Base-by-base conservation (phyloP, 53 echinoderm and acorn worm species). In the Echinometra lucunter region DNA sequence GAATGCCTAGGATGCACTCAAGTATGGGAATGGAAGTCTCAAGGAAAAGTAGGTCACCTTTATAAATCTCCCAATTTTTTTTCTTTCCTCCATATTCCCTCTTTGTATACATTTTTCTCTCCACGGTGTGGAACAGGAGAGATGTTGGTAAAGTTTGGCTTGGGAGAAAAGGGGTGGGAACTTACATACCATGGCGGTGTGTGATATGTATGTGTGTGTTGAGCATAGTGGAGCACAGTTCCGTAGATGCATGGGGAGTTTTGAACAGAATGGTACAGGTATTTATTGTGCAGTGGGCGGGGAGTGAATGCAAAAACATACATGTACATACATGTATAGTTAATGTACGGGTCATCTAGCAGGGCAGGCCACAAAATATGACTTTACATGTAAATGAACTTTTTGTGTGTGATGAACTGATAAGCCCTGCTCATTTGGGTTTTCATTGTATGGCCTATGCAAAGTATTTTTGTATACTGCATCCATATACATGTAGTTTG, bases 31-130 rank as follows among this genome's bases (percentile, higher is more conserved):
- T 78, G 40, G 21, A 42, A 78, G 23, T 78, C 78, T 42, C 21
- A 18, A 38, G 37, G 10, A 78, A 78, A 78, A 78, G 78, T 78
- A 42, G 78, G 78, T 78, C 78, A 78, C 78, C 78, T 78, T 75
- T 78, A 78, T 78, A 78, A 78, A 78, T 42, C 38, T 21, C 78
- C 78, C 19, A 30, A 40, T 18, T 75, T 75, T 78, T 78, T 38
- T 78, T 38, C 38, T 23, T 78, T 78, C 78, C 42, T 78, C 38
- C 17, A 8, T 78, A 18, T 78, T 42, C 38, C 18, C 18, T 42
- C 38, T 78, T 21, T 42, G 42, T 78, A 78, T 78, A 42, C 44
- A 78, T 15, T 78, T 35, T 72, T 78, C 42, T 78, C 21, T 6
- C 13, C 69, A 42, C 8, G 42, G 42, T 38, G 16, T 37, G 78